Evolutionary conservation across 1,140 invertebrate species (phyloP).

Genomic region (Fopius arisanus): DNA sequence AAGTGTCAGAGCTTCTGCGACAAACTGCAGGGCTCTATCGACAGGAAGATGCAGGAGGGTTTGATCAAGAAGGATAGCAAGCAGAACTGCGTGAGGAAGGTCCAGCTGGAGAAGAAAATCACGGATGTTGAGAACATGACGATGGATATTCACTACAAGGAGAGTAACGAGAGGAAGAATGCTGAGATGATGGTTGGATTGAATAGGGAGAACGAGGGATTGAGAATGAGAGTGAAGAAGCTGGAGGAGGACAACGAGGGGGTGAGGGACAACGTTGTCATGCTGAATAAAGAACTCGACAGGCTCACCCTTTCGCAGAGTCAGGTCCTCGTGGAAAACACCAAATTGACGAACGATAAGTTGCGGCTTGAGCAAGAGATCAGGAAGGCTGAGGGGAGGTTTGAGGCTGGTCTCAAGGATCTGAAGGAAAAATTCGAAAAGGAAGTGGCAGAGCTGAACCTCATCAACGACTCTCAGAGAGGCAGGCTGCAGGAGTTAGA

Average conservation of each 20-base stretch:
- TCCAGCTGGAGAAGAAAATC: constrained; percentile 63
- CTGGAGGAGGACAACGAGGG: constrained; percentile 56
- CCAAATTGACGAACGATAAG: constrained; percentile 71
- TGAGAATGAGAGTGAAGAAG: constrained; percentile 52
- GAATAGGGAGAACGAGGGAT: constrained; percentile 56
- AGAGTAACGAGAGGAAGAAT: constrained; percentile 52
- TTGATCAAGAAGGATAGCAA: constrained; percentile 51
- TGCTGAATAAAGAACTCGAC: constrained; percentile 59
- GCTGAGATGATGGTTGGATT: constrained; percentile 49
- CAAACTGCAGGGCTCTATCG: constrained; percentile 49
- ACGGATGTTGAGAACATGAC: constrained; percentile 63
- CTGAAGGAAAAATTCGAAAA: constrained; percentile 58
- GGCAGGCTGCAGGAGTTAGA: constrained; percentile 57
- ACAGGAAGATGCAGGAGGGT: constrained; percentile 50
- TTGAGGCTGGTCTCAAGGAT: constrained; percentile 46
- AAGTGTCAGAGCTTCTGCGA: constrained; percentile 49
- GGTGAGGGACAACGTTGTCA: constrained; percentile 50
- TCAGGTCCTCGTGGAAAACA: constrained; percentile 69
- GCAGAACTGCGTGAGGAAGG: constrained; percentile 47
- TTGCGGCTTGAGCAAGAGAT: constrained; percentile 63
- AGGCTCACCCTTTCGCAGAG: constrained; percentile 66
- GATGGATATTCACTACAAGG: constrained; percentile 61
- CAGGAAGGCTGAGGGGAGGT: constrained; percentile 52
- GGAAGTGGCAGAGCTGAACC: constrained; percentile 57
- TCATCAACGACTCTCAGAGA: constrained; percentile 56